Evolutionary conservation across 2,113 vertebrate species (phyloP), one percentile per base, ranked within the genome.

Genomic region (Neodontobutis hainanensis): DNA sequence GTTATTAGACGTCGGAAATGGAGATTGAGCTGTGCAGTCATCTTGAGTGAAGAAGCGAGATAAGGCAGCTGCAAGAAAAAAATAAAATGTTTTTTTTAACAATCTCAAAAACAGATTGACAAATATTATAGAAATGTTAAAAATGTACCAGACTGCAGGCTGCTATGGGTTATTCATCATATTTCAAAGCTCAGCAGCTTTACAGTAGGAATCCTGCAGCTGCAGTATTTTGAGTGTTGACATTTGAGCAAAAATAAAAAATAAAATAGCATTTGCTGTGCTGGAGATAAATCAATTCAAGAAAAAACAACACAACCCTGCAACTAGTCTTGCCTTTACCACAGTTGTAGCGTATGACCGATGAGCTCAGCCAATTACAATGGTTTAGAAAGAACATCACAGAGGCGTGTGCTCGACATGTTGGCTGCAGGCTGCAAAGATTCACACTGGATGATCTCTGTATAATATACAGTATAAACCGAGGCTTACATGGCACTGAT

Each of bases 21-120:
- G 47, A 59, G 61, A 55, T 35, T 2, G 38, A 74, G 66, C 60
- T 82, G 69, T 65, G 55, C 36, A 50, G 42, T 68, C 43, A 73
- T 65, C 75, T 69, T 35, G n/a, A 69, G 58, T 63, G 42, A 66
- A 68, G 56, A 49, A 44, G 61, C 65, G 1, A 52, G 62, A 68
- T 53, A 45, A 71, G 60, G 44, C 4, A 7, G 8, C 51, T 11
- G 43, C 3, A 3, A 50, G 27, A 19, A 35, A 62, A 43, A 57
- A 61, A 5, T n/a, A 43, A 14, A 63, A 16, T 55, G 14, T 14
- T 42, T 9, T 3, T 52, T 12, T n/a, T 48, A 9, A 16, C 40
- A 51, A 38, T 49, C 53, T 34, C 36, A 69, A 16, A 65, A 14
- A 53, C 36, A 0, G 36, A 45, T 5, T 1, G 38, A 15, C 44